These are phyloP conservation scores for Myotis daubentonii DNA, from an alignment of 2,797 vertebrate genomes.

Conservation along the genomic window DNA sequence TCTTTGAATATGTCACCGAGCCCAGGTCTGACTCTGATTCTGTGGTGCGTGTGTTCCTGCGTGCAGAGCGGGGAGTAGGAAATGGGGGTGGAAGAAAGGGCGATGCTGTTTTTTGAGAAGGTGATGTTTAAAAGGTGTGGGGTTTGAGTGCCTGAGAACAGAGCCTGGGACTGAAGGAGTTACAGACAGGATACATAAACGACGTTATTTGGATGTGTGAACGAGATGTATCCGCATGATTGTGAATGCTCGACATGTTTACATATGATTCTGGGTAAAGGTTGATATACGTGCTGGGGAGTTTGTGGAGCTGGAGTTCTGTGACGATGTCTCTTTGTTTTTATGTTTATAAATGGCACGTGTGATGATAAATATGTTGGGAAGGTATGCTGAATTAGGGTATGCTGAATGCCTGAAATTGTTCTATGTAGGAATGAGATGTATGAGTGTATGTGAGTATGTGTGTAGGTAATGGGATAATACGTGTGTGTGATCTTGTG, in stretches of 20 bases:
- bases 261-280: slow-evolving; percentile 21
- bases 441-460: not conserved
- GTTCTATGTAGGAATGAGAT: not conserved
- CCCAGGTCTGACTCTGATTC: not conserved
- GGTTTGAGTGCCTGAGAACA: not conserved
- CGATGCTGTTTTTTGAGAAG: not conserved
- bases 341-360: slow-evolving; percentile 3
- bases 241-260: not conserved
- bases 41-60: not conserved
- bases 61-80: not conserved
- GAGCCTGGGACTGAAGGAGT: slow-evolving; percentile 50
- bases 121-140: not conserved
- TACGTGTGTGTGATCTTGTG: not conserved
- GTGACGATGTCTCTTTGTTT: not conserved
- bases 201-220: not conserved
- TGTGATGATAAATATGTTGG: not conserved
- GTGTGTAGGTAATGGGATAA: not conserved
- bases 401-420: not conserved
- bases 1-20: not conserved
- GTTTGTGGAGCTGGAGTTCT: not conserved
- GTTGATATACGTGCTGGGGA: not conserved
- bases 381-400: not conserved
- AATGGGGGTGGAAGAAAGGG: slow-evolving; percentile 14
- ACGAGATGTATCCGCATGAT: slow-evolving; percentile 13
- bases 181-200: slow-evolving; percentile 52